Evolutionary conservation across 2,797 vertebrate genomes (phyloP).

Genomic region (Acridotheres tristis): DNA sequence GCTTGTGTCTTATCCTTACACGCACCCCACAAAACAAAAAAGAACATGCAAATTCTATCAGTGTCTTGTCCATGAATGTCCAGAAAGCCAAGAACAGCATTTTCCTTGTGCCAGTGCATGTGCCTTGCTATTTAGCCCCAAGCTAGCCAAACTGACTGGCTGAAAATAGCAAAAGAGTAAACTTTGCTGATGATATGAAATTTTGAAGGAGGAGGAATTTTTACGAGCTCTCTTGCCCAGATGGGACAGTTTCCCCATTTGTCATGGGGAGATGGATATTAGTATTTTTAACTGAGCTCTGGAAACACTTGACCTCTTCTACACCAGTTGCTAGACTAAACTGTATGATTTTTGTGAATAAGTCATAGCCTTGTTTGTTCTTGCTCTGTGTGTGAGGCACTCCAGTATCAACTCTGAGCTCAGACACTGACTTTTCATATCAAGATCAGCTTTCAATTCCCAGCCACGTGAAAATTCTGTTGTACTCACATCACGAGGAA

Average conservation of each 20-base stretch:
- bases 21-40: accelerated
- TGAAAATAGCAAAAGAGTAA: not conserved
- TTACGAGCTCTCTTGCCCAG: not conserved
- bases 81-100: not conserved
- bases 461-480: not conserved
- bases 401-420: not conserved
- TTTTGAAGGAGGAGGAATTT: not conserved
- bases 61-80: not conserved
- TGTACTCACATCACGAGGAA: not conserved
- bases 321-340: not conserved
- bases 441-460: not conserved
- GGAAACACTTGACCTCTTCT: not conserved
- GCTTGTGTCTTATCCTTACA: not conserved
- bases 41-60: not conserved
- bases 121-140: not conserved
- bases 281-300: not conserved
- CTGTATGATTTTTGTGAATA: not conserved
- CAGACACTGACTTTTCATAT: not conserved
- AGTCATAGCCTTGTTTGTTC: not conserved
- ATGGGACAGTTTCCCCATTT: not conserved
- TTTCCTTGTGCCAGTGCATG: not conserved
- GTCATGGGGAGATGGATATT: accelerated
- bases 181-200: not conserved
- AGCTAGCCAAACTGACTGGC: not conserved
- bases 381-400: not conserved